phyloP scores from a whole-genome alignment of 2,113 vertebrate genomes.

The Dipodomys merriami region DNA sequence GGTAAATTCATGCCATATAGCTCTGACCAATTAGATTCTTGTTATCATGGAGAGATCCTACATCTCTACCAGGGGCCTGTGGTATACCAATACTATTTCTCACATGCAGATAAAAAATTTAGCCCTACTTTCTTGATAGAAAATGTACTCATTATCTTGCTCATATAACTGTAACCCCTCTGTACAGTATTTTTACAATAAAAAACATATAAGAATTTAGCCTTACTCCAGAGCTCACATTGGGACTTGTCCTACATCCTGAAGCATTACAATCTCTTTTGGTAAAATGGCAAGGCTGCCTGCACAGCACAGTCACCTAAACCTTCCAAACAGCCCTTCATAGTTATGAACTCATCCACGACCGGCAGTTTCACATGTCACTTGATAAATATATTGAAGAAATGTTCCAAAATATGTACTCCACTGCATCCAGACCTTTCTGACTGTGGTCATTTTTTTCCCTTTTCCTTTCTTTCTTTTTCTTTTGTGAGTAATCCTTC shows the following conservation, averaged over 20 bases:
- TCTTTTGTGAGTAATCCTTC: background rate
- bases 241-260: background rate
- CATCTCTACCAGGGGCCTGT: background rate
- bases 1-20: background rate
- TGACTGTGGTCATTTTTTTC: background rate
- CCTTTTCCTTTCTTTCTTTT: background rate
- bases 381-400: background rate
- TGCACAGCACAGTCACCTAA: background rate
- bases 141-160: too few relatives aligned
- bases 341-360: background rate
- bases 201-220: too few relatives aligned
- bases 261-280: background rate
- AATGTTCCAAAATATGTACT: background rate
- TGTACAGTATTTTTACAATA: too few relatives aligned
- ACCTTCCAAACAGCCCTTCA: background rate
- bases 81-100: background rate
- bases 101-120: background rate
- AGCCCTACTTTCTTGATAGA: too few relatives aligned
- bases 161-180: too few relatives aligned
- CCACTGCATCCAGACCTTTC: background rate
- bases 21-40: background rate
- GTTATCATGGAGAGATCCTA: background rate
- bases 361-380: background rate
- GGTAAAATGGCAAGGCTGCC: background rate
- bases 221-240: background rate